Base-by-base conservation (phyloP, 2,113 vertebrate species). In the Redunca redunca region DNA sequence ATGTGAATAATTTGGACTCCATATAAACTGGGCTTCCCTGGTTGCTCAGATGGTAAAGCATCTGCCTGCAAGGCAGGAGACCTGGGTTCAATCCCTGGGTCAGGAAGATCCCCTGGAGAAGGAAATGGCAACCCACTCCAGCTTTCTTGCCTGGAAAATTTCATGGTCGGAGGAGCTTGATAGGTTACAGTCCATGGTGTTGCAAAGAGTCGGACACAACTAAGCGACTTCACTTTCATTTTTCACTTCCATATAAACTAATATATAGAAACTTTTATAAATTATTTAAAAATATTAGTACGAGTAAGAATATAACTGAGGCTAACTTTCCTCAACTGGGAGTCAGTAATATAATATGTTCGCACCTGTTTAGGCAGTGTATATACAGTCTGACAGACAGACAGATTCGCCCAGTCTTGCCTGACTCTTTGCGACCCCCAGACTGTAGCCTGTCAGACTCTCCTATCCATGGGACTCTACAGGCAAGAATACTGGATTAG, bases 201-300 rank as follows among this genome's bases (percentile, higher is more conserved):
- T 0, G 0, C 10, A 71, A 71, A 36, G 19, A 23, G 67, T 23
- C 0, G 1, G 67, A 71, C 19, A 71, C 0, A 19, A 71, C n/a
- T 23, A 21, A 71, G n/a, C 1, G 4, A 71, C n/a, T 40, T 23
- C 4, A 71, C 10, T 23, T 36, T 71, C 9, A 71, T 10, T 71
- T 13, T 62, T 33, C 36, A 19, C 11, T 96, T 88, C 19, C 67
- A 1, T 71, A 71, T 77, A 77, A 77, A 77, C 8, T 36, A 23
- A 84, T 71, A 80, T 30, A 85, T 58, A 14, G 21, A 57, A 50
- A 81, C 2, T 33, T 88, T 30, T 28, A 2, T 8, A 33, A 94
- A 87, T 23, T 93, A 71, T n/a, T 83, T 92, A 33, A 60, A 85
- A 67, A 85, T 71, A 30, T 6, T 19, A 88, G 5, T 58, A 17